Evolutionary conservation across 2,888 invertebrate species (phyloP).

Genomic region (Candidula unifasciata): DNA sequence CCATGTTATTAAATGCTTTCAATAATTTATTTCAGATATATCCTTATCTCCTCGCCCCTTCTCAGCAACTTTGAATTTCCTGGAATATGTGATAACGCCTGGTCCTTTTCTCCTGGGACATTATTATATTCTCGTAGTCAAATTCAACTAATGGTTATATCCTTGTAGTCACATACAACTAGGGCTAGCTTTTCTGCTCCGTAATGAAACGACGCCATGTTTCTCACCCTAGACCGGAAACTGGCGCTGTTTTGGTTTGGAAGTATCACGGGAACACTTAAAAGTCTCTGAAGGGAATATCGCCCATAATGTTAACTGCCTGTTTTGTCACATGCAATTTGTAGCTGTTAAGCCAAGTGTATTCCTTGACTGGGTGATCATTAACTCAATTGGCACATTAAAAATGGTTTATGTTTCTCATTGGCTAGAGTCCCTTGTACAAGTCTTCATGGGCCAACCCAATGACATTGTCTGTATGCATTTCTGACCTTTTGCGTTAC

Average conservation of each 20-base stretch:
- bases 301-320: constrained; percentile 23
- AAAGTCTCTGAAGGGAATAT: constrained; percentile 7
- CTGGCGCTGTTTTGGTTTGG: constrained; percentile 5
- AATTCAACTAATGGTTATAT: no score
- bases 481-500: background rate
- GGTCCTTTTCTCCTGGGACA: no score
- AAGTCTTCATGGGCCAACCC: background rate
- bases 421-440: background rate
- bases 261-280: background rate
- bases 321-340: constrained; percentile 38
- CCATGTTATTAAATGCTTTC: no score
- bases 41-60: no score
- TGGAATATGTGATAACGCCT: no score
- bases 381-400: constrained; percentile 19
- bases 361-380: constrained; percentile 12
- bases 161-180: background rate
- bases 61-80: no score
- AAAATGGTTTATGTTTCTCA: constrained; percentile 7
- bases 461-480: background rate
- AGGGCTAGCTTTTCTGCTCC: background rate
- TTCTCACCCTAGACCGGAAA: constrained; percentile 3
- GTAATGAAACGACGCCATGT: background rate
- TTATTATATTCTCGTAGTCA: no score
- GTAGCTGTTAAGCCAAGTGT: constrained; percentile 1
- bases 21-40: no score